These are phyloP conservation scores for Melinopterus prodromus DNA, from an alignment of 2,888 invertebrate species.

Conservation along the genomic window DNA sequence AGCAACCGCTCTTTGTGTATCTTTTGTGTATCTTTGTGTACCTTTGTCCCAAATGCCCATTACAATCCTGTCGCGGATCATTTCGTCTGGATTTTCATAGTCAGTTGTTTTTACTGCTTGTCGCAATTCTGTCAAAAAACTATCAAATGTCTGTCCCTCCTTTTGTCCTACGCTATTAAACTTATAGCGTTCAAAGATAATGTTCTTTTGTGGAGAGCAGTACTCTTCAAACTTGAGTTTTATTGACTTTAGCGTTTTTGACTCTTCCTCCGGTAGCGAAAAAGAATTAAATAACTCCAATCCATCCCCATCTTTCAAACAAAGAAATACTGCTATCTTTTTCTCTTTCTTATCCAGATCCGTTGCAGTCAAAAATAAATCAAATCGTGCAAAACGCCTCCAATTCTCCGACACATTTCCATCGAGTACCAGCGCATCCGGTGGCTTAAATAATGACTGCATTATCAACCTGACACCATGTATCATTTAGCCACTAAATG, in stretches of 20 bases:
- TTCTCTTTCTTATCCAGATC: constrained; percentile 19
- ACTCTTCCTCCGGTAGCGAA: constrained; percentile 28
- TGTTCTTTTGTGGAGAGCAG: constrained; percentile 28
- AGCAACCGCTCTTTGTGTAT: constrained; percentile 39
- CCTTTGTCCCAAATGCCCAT: constrained; percentile 40
- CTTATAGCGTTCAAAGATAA: constrained; percentile 33
- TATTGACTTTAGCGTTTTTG: background rate
- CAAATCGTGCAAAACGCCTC: constrained; percentile 35
- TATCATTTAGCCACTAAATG: background rate
- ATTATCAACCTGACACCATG: constrained; percentile 21
- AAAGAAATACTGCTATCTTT: constrained; percentile 34
- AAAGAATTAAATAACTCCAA: constrained; percentile 37
- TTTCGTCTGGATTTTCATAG: constrained; percentile 40
- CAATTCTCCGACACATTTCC: constrained; percentile 35
- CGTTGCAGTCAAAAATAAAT: constrained; percentile 36
- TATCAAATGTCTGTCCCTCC: constrained; percentile 43
- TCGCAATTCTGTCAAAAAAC: constrained; percentile 42
- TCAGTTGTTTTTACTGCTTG: constrained; percentile 40
- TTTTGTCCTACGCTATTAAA: constrained; percentile 42
- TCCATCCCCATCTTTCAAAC: constrained; percentile 37
- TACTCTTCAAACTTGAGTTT: constrained; percentile 14
- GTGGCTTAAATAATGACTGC: constrained; percentile 34
- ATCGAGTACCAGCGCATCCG: constrained; percentile 15
- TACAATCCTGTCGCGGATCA: constrained; percentile 42
- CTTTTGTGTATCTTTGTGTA: no score